Evolutionary conservation across 2,113 vertebrate genomes (phyloP).

Genomic region (Alexandromys fortis): DNA sequence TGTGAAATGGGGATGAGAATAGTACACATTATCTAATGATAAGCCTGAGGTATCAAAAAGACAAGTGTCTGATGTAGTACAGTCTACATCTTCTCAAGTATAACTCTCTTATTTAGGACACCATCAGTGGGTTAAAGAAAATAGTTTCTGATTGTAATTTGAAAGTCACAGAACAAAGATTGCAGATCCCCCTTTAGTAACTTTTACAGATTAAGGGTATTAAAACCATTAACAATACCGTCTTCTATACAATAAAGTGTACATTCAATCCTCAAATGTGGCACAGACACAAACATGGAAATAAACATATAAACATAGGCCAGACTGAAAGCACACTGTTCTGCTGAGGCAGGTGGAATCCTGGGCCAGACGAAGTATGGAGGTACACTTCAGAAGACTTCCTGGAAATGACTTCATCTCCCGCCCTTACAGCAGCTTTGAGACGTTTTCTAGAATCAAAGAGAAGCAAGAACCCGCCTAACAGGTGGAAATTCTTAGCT

Average conservation of each 20-base stretch:
- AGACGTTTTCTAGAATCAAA: not conserved
- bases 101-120: not conserved
- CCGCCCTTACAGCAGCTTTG: not conserved
- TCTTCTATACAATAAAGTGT: not conserved
- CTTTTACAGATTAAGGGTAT: not conserved
- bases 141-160: not conserved
- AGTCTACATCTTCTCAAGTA: not conserved
- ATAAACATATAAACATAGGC: not conserved
- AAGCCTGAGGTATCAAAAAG: not conserved
- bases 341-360: not conserved
- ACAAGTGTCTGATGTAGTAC: not conserved
- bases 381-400: fast-evolving
- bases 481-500: not conserved
- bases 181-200: not conserved
- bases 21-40: not conserved
- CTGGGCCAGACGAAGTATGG: not conserved
- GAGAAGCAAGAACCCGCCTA: not conserved
- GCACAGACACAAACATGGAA: not conserved
- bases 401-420: not conserved
- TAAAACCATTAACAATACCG: not conserved
- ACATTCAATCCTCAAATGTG: not conserved
- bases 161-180: not conserved
- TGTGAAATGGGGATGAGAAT: not conserved
- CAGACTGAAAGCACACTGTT: not conserved
- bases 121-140: too few species aligned